phyloP scores from a whole-genome alignment of 2,797 vertebrate genomes.

The Allobates femoralis region DNA sequence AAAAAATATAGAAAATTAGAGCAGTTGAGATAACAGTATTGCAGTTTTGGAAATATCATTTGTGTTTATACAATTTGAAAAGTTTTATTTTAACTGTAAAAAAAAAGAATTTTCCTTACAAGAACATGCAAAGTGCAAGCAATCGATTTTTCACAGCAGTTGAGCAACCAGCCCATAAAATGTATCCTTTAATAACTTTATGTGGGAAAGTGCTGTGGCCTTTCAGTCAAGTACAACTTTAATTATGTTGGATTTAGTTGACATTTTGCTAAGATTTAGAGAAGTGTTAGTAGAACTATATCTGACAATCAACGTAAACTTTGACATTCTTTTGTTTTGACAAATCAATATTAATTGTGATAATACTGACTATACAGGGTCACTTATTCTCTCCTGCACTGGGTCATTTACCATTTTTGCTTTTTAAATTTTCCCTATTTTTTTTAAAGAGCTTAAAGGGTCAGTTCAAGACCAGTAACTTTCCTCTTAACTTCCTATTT shows the following conservation, averaged over 20 bases:
- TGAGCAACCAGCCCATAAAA: slow-evolving; percentile 69
- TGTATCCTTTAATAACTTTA: slow-evolving; percentile 72
- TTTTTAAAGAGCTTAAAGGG: too few relatives aligned
- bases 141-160: slow-evolving; percentile 69
- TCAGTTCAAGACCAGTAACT: too few relatives aligned
- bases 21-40: too few relatives aligned
- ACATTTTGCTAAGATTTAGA: slow-evolving; percentile 70
- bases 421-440: too few relatives aligned
- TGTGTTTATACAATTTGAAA: background rate
- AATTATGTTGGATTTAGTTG: slow-evolving; percentile 71
- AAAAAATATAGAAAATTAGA: too few relatives aligned
- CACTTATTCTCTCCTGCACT: too few relatives aligned
- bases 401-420: too few relatives aligned
- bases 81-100: slow-evolving; percentile 45
- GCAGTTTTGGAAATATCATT: too few relatives aligned
- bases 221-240: slow-evolving; percentile 69
- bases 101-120: slow-evolving; percentile 5
- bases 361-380: too few relatives aligned
- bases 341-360: slow-evolving; percentile 55
- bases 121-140: slow-evolving; percentile 59
- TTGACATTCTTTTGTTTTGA: slow-evolving; percentile 68
- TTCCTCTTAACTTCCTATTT: too few relatives aligned
- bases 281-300: slow-evolving; percentile 67
- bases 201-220: slow-evolving; percentile 68
- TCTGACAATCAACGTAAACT: slow-evolving; percentile 69